phyloP scores from a whole-genome alignment of 1,140 invertebrate genomes.

The Drosophila fuyamai region DNA sequence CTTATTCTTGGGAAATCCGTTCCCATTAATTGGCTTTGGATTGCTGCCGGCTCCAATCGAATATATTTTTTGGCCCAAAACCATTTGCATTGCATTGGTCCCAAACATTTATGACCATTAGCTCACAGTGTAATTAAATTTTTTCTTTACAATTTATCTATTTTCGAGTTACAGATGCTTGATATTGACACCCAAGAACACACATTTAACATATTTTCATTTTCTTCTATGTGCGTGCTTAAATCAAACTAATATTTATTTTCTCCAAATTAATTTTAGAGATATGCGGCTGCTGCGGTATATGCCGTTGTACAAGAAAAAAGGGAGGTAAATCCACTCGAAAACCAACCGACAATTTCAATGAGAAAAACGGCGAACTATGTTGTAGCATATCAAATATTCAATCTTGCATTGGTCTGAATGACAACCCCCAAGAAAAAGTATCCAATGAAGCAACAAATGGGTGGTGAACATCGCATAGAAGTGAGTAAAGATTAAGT shows the following conservation, averaged over 20 bases:
- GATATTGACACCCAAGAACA: conserved; percentile 1
- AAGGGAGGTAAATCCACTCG: not conserved
- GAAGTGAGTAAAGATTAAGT: not conserved
- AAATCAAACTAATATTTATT: conserved; percentile 44
- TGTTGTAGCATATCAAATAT: not conserved
- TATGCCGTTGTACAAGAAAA: conserved; percentile 1
- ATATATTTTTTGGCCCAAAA: conserved; percentile 3
- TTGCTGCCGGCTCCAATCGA: conserved; percentile 20
- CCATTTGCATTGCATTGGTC: not conserved
- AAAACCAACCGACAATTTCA: not conserved
- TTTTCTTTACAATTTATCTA: no score
- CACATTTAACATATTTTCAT: conserved; percentile 3
- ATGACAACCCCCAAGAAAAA: no score
- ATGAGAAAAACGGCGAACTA: not conserved
- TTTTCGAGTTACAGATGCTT: no score
- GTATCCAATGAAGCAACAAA: not conserved
- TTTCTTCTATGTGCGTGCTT: conserved; percentile 22
- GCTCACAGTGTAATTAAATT: not conserved
- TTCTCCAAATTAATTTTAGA: conserved; percentile 15
- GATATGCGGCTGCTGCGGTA: not conserved
- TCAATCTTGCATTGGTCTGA: not conserved
- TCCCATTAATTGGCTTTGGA: conserved; percentile 66
- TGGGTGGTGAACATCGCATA: not conserved
- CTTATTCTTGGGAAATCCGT: conserved; percentile 2
- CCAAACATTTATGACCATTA: not conserved